Evolutionary conservation across 2,113 vertebrate species (phyloP), one percentile per base, ranked within the genome.

Genomic region (Laterallus jamaicensis): DNA sequence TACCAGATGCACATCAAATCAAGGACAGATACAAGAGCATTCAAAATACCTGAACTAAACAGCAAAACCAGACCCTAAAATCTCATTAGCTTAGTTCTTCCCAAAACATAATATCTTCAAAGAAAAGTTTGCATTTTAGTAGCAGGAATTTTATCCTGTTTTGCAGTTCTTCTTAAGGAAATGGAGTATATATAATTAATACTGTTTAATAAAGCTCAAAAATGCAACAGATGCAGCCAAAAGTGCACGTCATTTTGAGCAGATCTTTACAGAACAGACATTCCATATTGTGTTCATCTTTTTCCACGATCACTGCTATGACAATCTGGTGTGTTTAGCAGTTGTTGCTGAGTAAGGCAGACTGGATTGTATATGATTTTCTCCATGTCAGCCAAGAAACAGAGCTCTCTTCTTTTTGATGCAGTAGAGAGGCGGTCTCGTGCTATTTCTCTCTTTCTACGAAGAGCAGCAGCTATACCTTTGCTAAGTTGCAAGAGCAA

Each of bases 251-350:
- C 93, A 96, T 95, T 96, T 96, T 96, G 95, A 95, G 93, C 96
- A 97, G 96, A 97, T 97, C 97, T 97, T 98, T 96, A 82, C 81
- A 90, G 96, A 97, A 96, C 96, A 97, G 94, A 97, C 96, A 95
- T 96, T 92, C 96, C 96, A 97, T 97, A 97, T 98, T 97, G 96
- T 95, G 94, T 97, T 97, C 98, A 93, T 97, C 95, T 96, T 98
- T 97, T 97, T 88, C 94, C 91, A 89, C 88, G 84, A 90, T 96
- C 97, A 87, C 89, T 96, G 92, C 96, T 96, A 92, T 97, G 95
- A 88, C 97, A 97, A 97, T 97, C 97, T 98, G 96, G 86, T 97
- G 70, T 93, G 86, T 94, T 94, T 95, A 97, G 91, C 96, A 96
- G 96, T 97, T 95, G 95, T 95, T 97, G 97, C 96, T 97, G 96